Conservation (phyloP, 2,888 invertebrate genomes). For the Smittia aterrima region DNA sequence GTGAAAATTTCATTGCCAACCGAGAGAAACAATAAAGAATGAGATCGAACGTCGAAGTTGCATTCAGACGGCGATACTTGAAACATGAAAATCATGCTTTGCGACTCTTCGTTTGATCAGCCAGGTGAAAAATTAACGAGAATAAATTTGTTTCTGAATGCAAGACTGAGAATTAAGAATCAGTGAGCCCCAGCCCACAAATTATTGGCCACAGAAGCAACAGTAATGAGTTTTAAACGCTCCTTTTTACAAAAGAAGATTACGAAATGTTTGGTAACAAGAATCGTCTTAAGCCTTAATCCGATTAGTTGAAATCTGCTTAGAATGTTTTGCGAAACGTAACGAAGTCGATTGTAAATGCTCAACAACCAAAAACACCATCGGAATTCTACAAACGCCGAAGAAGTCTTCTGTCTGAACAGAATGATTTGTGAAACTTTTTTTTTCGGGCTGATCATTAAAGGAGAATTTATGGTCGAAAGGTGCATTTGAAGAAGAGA, state of each 20-base stretch:
- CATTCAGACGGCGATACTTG: no score
- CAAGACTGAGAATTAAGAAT: no score
- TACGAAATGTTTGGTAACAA: background rate
- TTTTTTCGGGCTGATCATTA: slow-evolving; percentile 19
- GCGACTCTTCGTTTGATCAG: background rate
- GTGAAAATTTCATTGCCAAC: background rate
- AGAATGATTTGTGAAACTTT: background rate
- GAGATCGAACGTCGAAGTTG: no score
- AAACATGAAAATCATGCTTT: no score
- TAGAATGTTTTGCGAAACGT: background rate
- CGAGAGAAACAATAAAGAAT: no score
- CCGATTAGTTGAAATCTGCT: background rate
- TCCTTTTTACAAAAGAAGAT: background rate
- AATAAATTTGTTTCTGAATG: no score
- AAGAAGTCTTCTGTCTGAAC: no score
- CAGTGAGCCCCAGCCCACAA: no score
- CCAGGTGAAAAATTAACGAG: background rate
- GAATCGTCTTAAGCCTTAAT: background rate
- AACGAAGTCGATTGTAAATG: background rate
- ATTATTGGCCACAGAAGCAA: no score
- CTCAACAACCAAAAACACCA: background rate
- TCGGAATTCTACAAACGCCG: slow-evolving; percentile 2
- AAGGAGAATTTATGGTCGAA: slow-evolving; percentile 38
- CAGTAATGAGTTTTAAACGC: no score
- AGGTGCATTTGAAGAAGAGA: slow-evolving; percentile 27